These are phyloP conservation scores for Drosophila affinis DNA, from an alignment of 2,888 invertebrate genomes.

Conservation along the genomic window DNA sequence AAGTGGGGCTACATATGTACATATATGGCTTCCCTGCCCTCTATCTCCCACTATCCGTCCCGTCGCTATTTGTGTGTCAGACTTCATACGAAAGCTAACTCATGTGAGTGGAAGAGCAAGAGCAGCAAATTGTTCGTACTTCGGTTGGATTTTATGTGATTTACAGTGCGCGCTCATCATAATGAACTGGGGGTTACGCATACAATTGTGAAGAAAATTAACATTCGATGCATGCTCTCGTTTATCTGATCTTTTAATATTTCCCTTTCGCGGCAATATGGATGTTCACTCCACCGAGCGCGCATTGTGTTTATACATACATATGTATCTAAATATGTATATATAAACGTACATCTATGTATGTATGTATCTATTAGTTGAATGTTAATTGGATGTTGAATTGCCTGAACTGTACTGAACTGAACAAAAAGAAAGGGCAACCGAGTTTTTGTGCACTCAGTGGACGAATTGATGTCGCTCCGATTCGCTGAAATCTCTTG, in stretches of 20 bases:
- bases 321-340: not conserved
- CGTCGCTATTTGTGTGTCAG: slow-evolving; percentile 4
- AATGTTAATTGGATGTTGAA: slow-evolving; percentile 67
- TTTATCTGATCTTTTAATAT: not conserved
- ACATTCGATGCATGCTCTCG: not conserved
- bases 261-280: too few relatives aligned
- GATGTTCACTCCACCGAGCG: not conserved
- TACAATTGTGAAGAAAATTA: not conserved
- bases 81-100: slow-evolving; percentile 25
- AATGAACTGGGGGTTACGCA: not conserved
- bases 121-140: slow-evolving; percentile 1
- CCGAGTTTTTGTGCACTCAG: slow-evolving; percentile 16
- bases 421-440: slow-evolving; percentile 26
- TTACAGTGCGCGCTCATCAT: not conserved
- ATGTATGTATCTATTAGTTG: slow-evolving; percentile 39
- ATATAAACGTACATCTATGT: not conserved
- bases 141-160: not conserved
- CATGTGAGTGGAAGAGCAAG: slow-evolving; percentile 30
- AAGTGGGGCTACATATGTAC: slow-evolving; percentile 28
- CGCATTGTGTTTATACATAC: not conserved
- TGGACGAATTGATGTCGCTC: not conserved
- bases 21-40: slow-evolving; percentile 10
- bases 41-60: not conserved
- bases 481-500: too few relatives aligned
- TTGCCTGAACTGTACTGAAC: slow-evolving; percentile 31